phyloP scores from a whole-genome alignment of 1,140 invertebrate species.

The Hermetia illucens region DNA sequence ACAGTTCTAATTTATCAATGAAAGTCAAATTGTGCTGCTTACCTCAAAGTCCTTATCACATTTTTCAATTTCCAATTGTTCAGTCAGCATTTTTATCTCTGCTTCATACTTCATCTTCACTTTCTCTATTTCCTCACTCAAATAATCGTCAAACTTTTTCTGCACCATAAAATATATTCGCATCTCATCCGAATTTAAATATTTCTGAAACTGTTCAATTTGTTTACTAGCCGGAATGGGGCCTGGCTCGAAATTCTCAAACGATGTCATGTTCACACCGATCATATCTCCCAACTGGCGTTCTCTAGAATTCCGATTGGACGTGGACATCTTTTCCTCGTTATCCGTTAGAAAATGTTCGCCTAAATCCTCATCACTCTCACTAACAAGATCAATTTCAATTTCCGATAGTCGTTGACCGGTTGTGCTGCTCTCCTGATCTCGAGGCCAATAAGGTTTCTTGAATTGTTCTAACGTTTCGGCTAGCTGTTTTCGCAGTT shows the following conservation, averaged over 20 bases:
- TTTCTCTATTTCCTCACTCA: conserved; percentile 33
- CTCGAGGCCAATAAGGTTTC: conserved; percentile 23
- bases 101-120: conserved; percentile 32
- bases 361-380: conserved; percentile 22
- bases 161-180: conserved; percentile 30
- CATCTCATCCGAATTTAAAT: conserved; percentile 29
- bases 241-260: conserved; percentile 32
- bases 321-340: conserved; percentile 18
- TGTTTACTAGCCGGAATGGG: conserved; percentile 25
- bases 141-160: conserved; percentile 35
- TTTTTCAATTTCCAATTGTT: conserved; percentile 23
- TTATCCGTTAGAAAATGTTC: conserved; percentile 18
- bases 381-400: conserved; percentile 27
- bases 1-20: conserved; percentile 12
- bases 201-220: conserved; percentile 30
- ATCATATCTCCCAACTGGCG: conserved; percentile 31
- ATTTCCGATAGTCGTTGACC: conserved; percentile 26
- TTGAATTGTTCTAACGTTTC: conserved; percentile 32
- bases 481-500: conserved; percentile 39
- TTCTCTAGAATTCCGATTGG: conserved; percentile 15
- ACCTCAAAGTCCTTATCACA: conserved; percentile 12
- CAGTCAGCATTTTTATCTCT: conserved; percentile 32
- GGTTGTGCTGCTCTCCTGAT: conserved; percentile 25
- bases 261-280: too few species aligned
- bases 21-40: conserved; percentile 11